phyloP scores from a whole-genome alignment of 1,140 invertebrate species.

The Drosophila repleta region DNA sequence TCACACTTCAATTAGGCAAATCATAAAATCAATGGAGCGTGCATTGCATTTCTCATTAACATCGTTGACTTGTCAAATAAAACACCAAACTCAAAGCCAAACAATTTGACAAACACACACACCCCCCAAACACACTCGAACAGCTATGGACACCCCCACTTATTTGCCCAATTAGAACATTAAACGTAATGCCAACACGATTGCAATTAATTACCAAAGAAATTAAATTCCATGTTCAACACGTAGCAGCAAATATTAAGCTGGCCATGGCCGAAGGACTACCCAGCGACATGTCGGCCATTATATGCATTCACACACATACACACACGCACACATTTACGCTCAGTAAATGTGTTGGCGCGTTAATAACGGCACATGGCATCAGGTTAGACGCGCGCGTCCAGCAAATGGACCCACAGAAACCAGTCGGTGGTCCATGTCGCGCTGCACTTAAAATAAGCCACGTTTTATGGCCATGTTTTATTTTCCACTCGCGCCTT shows the following conservation, averaged over 20 bases:
- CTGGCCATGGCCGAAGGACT: slow-evolving; percentile 28
- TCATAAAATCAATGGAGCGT: slow-evolving; percentile 74
- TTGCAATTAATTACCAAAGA: slow-evolving; percentile 82
- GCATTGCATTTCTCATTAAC: slow-evolving; percentile 61
- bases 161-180: slow-evolving; percentile 74
- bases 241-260: slow-evolving; percentile 74
- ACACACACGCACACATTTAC: slow-evolving; percentile 8
- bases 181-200: slow-evolving; percentile 81
- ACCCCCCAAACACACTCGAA: slow-evolving; percentile 23
- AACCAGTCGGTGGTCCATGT: slow-evolving; percentile 33
- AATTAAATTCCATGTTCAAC: slow-evolving; percentile 82
- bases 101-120: slow-evolving; percentile 42
- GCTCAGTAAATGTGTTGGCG: slow-evolving; percentile 35
- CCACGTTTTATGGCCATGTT: slow-evolving; percentile 56
- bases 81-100: slow-evolving; percentile 57
- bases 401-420: slow-evolving; percentile 34
- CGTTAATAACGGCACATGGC: slow-evolving; percentile 69
- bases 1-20: slow-evolving; percentile 55
- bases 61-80: slow-evolving; percentile 65
- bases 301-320: slow-evolving; percentile 35
- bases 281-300: slow-evolving; percentile 25
- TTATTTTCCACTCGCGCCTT: slow-evolving; percentile 21
- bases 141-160: slow-evolving; percentile 13
- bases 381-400: slow-evolving; percentile 20
- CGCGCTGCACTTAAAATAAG: slow-evolving; percentile 62